Evolutionary conservation across 2,113 vertebrate species (phyloP).

Genomic region (Scatophagus argus): DNA sequence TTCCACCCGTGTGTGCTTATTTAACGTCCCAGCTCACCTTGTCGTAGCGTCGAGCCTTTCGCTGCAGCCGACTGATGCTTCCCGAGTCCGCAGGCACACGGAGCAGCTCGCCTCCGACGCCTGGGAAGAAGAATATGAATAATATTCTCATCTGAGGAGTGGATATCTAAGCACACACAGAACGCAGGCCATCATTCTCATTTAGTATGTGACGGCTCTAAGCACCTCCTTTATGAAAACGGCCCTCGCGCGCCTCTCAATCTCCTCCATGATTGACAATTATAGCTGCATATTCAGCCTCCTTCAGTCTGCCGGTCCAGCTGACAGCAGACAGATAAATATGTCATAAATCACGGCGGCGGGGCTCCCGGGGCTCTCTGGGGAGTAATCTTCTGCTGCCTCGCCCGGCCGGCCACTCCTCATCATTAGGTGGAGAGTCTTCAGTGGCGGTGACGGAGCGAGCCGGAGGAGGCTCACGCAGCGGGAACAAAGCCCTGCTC

Average conservation of each 20-base stretch:
- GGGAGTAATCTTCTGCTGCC: slow-evolving; percentile 89
- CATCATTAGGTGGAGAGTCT: slow-evolving; percentile 90
- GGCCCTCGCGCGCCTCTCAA: slow-evolving; percentile 86
- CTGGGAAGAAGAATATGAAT: neutral
- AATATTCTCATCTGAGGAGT: too few relatives aligned
- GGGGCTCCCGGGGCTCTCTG: slow-evolving; percentile 85
- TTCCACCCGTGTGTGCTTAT: too few relatives aligned
- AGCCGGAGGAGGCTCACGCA: slow-evolving; percentile 77
- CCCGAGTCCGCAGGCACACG: too few relatives aligned
- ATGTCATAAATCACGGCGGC: slow-evolving; percentile 91
- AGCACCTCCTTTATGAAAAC: slow-evolving; percentile 91
- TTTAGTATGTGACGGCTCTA: slow-evolving; percentile 88
- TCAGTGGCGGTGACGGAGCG: slow-evolving; percentile 80
- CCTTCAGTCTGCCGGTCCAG: slow-evolving; percentile 84
- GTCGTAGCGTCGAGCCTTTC: too few relatives aligned
- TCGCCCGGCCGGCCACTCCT: slow-evolving; percentile 87
- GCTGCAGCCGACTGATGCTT: too few relatives aligned
- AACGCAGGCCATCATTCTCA: slow-evolving; percentile 40
- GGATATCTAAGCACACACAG: too few relatives aligned
- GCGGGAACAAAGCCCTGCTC: slow-evolving; percentile 80
- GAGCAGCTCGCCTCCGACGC: neutral
- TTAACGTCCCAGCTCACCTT: too few relatives aligned
- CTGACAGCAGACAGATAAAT: slow-evolving; percentile 92
- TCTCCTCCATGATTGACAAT: slow-evolving; percentile 93
- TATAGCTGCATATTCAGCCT: slow-evolving; percentile 91